A percentile compares a stretch with the other conserved stretches of the same genome.
Evolutionary conservation across 2,888 invertebrate genomes (phyloP).

Genomic region (Himalopsyche tibetana): DNA sequence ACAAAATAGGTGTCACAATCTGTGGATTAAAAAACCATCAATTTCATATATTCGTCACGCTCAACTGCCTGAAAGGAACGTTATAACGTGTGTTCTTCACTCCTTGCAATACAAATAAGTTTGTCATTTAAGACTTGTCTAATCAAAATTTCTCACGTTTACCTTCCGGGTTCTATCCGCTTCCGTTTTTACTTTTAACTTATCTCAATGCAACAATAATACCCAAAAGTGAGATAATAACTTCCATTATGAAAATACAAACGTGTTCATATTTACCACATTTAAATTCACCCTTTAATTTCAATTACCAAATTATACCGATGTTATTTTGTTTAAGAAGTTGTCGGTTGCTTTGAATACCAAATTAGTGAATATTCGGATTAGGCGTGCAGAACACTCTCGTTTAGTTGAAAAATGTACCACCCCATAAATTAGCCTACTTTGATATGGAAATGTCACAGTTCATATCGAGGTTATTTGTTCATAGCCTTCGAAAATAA

Average conservation of each 20-base stretch:
- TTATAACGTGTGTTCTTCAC: no score
- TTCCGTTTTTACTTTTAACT: no score
- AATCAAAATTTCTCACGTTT: no score
- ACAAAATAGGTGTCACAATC: no score
- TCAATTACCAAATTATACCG: neutral
- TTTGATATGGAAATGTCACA: constrained; percentile 1
- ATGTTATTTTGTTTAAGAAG: neutral
- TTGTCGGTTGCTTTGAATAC: neutral
- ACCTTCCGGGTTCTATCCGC: no score
- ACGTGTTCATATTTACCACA: neutral
- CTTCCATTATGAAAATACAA: neutral
- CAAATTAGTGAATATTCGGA: neutral
- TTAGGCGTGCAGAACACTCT: neutral
- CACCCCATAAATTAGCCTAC: constrained; percentile 21
- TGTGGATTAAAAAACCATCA: no score
- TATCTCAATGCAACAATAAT: no score
- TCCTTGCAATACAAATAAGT: no score
- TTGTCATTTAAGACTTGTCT: no score
- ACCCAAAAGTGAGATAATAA: neutral
- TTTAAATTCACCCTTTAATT: neutral
- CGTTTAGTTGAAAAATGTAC: constrained; percentile 18
- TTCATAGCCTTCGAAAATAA: no score
- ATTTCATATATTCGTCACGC: no score
- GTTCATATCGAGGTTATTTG: neutral
- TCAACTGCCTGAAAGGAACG: no score